Evolutionary conservation across 2,113 vertebrate genomes (phyloP).

Genomic region (Nothocercus nigrocapillus): DNA sequence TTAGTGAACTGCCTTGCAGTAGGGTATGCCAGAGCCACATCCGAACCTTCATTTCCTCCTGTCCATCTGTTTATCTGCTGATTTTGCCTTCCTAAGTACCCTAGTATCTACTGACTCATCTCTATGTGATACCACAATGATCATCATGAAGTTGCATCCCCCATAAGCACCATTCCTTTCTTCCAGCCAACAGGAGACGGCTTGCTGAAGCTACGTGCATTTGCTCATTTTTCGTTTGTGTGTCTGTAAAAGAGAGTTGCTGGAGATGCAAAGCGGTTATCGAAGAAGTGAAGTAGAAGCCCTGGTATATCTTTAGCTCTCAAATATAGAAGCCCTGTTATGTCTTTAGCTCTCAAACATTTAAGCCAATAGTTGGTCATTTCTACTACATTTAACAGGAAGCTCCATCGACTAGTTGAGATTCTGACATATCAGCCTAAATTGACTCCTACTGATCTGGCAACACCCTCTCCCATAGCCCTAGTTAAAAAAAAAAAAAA

Average conservation of each 20-base stretch:
- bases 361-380: neutral
- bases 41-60: neutral
- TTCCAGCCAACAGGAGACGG: neutral
- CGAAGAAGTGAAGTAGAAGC: neutral
- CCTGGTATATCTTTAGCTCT: accelerated
- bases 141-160: neutral
- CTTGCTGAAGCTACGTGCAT: neutral
- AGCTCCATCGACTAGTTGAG: neutral
- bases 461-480: neutral
- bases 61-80: neutral
- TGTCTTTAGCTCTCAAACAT: neutral
- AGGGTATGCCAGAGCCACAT: neutral
- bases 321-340: neutral
- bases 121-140: neutral
- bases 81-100: neutral
- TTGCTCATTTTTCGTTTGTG: neutral
- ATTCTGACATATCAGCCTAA: neutral
- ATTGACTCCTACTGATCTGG: neutral
- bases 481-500: neutral
- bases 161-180: neutral
- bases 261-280: neutral
- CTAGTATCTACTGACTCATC: neutral
- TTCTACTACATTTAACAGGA: neutral
- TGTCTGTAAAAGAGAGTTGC: neutral
- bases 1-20: neutral